phyloP scores from a whole-genome alignment of 2,888 invertebrate genomes.

The Zeuzera pyrina region DNA sequence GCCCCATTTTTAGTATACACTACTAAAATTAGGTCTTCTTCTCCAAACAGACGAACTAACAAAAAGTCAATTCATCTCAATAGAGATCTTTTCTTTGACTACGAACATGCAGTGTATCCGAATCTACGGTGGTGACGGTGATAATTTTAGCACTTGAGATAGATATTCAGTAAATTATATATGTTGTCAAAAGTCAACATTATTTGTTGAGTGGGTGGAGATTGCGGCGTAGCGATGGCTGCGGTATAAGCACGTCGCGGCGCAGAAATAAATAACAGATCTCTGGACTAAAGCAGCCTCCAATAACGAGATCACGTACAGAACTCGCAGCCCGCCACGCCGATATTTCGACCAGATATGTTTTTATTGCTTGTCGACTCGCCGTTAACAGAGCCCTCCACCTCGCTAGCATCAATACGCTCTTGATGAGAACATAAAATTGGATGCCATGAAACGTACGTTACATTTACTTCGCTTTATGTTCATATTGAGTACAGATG shows the following conservation, averaged over 20 bases:
- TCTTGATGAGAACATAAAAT: conserved; percentile 17
- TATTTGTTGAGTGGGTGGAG: conserved; percentile 3
- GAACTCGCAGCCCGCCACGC: conserved; percentile 11
- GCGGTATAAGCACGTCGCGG: conserved; percentile 6
- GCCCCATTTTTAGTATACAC: too few relatives aligned
- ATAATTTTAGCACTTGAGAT: too few relatives aligned
- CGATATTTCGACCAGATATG: conserved; percentile 31
- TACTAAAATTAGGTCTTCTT: too few relatives aligned
- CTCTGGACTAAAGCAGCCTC: conserved; percentile 14
- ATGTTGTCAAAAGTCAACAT: conserved; percentile 1
- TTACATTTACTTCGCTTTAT: not conserved
- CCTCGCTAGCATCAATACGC: conserved; percentile 16
- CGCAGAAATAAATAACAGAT: conserved; percentile 23
- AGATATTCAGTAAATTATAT: too few relatives aligned
- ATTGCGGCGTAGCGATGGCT: conserved; percentile 2
- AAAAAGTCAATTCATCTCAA: too few relatives aligned
- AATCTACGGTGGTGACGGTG: too few relatives aligned
- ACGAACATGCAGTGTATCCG: too few relatives aligned
- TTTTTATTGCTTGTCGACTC: conserved; percentile 33
- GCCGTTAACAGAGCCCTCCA: conserved; percentile 19
- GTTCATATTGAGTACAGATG: not conserved
- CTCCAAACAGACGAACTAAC: too few relatives aligned
- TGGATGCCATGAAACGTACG: conserved; percentile 1
- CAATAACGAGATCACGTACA: conserved; percentile 40
- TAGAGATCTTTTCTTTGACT: too few relatives aligned